phyloP scores from a whole-genome alignment of 2,888 invertebrate species.

The Aplocera efformata region DNA sequence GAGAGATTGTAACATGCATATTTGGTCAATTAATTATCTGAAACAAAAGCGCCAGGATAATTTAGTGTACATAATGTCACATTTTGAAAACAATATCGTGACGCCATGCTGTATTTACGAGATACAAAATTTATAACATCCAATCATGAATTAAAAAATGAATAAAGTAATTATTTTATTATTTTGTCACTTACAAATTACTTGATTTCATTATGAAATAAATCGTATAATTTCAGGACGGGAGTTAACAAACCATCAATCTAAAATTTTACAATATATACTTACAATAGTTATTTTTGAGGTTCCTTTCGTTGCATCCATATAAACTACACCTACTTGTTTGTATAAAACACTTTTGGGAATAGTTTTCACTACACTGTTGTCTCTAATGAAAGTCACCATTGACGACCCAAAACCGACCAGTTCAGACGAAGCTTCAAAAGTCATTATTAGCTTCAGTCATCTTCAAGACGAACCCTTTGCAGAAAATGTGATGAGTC shows the following conservation, averaged over 20 bases:
- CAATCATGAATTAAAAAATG: no score
- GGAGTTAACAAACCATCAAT: conserved; percentile 55
- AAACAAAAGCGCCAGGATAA: no score
- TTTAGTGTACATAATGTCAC: no score
- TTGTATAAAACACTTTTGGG: conserved; percentile 15
- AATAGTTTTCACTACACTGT: conserved; percentile 6
- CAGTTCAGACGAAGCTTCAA: no score
- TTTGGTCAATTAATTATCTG: no score
- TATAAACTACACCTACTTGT: conserved; percentile 22
- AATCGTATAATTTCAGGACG: conserved; percentile 72
- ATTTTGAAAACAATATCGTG: no score
- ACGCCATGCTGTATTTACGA: no score
- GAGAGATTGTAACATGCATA: no score
- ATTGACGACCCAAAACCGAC: no score
- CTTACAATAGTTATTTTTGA: conserved; percentile 39
- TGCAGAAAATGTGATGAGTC: conserved; percentile 20
- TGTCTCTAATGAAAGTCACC: background rate
- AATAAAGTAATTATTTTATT: background rate
- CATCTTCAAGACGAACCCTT: no score
- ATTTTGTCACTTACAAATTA: conserved; percentile 6
- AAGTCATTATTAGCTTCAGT: no score
- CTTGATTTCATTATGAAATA: conserved; percentile 28
- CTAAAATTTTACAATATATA: conserved; percentile 42
- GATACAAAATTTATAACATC: no score
- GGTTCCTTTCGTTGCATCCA: conserved; percentile 60